Conservation (phyloP, 1,140 invertebrate species). For the Apis mellifera region Amel_HAv3.1 CM009936.2:2219001-2219500, state of each 20-base stretch:
- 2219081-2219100: too few species aligned
- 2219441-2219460: not conserved
- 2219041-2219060: too few species aligned
- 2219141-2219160: too few species aligned
- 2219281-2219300: not conserved
- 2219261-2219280: not conserved
- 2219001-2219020: too few species aligned
- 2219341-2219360: conserved; percentile 10
- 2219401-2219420: not conserved
- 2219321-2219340: conserved; percentile 8
- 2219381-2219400: not conserved
- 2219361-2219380: not conserved
- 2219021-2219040: too few species aligned
- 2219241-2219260: not conserved
- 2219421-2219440: not conserved
- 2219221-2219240: not conserved
- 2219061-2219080: too few species aligned
- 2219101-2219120: too few species aligned
- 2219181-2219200: too few species aligned
- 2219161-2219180: too few species aligned
- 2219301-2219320: not conserved
- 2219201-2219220: not conserved
- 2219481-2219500: not conserved
- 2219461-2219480: not conserved
- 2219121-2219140: too few species aligned